A percentile compares a stretch with the other conserved stretches of the same genome.
Conservation (phyloP, 2,888 invertebrate genomes). For the Eubasilissa splendida region DNA sequence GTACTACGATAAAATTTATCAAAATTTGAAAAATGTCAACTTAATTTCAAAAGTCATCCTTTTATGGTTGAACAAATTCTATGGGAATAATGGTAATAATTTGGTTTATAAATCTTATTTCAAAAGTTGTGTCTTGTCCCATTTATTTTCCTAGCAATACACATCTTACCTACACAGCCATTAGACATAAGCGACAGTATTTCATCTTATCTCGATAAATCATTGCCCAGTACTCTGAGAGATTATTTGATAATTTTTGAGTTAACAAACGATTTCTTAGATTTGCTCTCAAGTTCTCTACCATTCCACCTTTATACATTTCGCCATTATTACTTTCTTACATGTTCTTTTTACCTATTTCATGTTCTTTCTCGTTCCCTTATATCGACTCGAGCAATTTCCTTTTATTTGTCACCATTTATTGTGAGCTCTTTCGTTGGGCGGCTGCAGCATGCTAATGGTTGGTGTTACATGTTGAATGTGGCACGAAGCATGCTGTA, state of each 20-base stretch:
- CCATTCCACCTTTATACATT: slow-evolving; percentile 54
- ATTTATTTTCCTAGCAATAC: slow-evolving; percentile 55
- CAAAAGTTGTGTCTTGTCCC: slow-evolving; percentile 51
- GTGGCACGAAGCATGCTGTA: slow-evolving; percentile 33
- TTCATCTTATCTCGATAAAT: slow-evolving; percentile 50
- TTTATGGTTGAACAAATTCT: slow-evolving; percentile 32
- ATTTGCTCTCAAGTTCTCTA: slow-evolving; percentile 47
- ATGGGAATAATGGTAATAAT: slow-evolving; percentile 38
- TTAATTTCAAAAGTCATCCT: slow-evolving; percentile 31
- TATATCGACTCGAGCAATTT: slow-evolving; percentile 53
- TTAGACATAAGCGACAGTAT: slow-evolving; percentile 57
- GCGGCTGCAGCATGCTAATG: slow-evolving; percentile 67
- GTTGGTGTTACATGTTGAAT: slow-evolving; percentile 62
- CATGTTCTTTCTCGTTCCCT: slow-evolving; percentile 58
- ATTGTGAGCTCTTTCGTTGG: slow-evolving; percentile 63
- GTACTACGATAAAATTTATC: slow-evolving; percentile 42
- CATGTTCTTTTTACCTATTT: slow-evolving; percentile 53
- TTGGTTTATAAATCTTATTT: slow-evolving; percentile 35
- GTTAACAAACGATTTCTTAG: slow-evolving; percentile 57
- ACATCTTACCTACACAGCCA: slow-evolving; percentile 55
- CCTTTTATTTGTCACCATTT: slow-evolving; percentile 59
- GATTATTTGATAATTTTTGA: slow-evolving; percentile 53
- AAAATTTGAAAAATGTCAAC: slow-evolving; percentile 35
- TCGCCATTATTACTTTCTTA: slow-evolving; percentile 56
- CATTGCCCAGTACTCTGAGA: slow-evolving; percentile 54